A percentile compares a stretch with the other conserved stretches of the same genome.
phyloP scores from a whole-genome alignment of 2,797 vertebrate genomes.

The Rhadinocentrus ornatus region DNA sequence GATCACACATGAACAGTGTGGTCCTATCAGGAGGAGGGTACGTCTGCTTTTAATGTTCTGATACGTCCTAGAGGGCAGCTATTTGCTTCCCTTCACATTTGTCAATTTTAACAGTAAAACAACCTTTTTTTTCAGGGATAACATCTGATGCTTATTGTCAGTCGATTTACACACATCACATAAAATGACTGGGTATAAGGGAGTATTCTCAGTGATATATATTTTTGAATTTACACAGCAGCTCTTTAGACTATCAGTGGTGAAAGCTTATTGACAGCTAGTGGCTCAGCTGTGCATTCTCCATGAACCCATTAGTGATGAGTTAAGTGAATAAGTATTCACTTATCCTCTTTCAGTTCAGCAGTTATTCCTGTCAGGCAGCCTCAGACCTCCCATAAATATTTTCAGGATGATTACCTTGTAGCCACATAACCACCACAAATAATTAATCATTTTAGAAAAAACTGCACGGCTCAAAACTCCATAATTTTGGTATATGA shows the following conservation, averaged over 20 bases:
- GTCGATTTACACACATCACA: constrained; percentile 27
- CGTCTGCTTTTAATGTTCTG: constrained; percentile 49
- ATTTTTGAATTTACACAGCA: constrained; percentile 68
- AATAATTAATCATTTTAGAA: constrained; percentile 18
- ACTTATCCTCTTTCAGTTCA: constrained; percentile 46
- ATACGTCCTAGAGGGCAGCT: constrained; percentile 67
- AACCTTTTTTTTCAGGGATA: constrained; percentile 50
- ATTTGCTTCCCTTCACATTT: constrained; percentile 50
- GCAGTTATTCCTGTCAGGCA: constrained; percentile 56
- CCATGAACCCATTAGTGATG: constrained; percentile 59
- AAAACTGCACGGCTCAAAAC: constrained; percentile 31
- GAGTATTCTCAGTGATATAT: constrained; percentile 34
- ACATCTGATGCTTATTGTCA: constrained; percentile 27
- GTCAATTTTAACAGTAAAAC: constrained; percentile 28
- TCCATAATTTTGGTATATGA: background rate
- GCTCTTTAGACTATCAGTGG: constrained; percentile 33
- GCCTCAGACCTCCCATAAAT: constrained; percentile 34
- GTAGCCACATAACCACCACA: constrained; percentile 31
- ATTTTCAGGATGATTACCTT: constrained; percentile 17
- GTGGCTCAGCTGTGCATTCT: constrained; percentile 50
- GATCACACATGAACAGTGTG: constrained; percentile 25
- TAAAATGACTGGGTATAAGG: constrained; percentile 15
- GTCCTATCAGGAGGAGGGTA: constrained; percentile 32
- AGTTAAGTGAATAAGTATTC: constrained; percentile 61
- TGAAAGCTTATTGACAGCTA: constrained; percentile 39